Evolutionary conservation across 2,113 vertebrate species (phyloP), one percentile per base, ranked within the genome.

Genomic region (Ptilonorhynchus violaceus): DNA sequence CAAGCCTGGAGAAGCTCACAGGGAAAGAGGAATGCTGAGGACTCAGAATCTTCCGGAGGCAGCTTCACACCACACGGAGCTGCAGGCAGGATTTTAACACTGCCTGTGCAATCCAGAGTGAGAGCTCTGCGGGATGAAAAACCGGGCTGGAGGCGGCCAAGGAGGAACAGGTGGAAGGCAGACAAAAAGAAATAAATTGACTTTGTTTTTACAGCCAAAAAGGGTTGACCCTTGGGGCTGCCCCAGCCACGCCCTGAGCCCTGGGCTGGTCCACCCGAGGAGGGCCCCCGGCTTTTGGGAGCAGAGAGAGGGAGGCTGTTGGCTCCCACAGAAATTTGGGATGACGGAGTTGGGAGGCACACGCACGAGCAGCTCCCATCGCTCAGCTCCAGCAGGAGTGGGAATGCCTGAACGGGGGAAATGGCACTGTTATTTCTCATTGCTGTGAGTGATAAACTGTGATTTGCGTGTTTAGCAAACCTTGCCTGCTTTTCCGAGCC

Each of bases 321-420:
- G 49, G n/a, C 52, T 47, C 47, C n/a, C 4, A 0, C 28, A 28
- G 73, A 62, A 64, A 9, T 20, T 37, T 63, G 60, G 73, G 87
- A 10, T n/a, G 89, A 15, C 47, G 70, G 70, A 72, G 52, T 1
- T 44, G 89, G 37, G 77, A 84, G 80, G 64, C 47, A n/a, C 3
- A 1, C 0, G 0, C 14, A 1, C 0, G 49, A 88, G 75, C 89
- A 69, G 88, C 52, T 88, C 60, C 60, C 39, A 6, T 25, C 2
- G 7, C 81, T 91, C 78, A 44, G 53, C 23, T 69, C 80, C 69
- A 53, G 67, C 84, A 72, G 35, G 64, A 77, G 46, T 2, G 63
- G 68, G 64, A 74, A 46, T 0, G 33, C n/a, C 42, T 70, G 56
- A 63, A 6, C 30, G 37, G 47, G 73, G 66, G 74, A 89, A 91